phyloP scores from a whole-genome alignment of 2,888 invertebrate species.

The Papilio protenor region DNA sequence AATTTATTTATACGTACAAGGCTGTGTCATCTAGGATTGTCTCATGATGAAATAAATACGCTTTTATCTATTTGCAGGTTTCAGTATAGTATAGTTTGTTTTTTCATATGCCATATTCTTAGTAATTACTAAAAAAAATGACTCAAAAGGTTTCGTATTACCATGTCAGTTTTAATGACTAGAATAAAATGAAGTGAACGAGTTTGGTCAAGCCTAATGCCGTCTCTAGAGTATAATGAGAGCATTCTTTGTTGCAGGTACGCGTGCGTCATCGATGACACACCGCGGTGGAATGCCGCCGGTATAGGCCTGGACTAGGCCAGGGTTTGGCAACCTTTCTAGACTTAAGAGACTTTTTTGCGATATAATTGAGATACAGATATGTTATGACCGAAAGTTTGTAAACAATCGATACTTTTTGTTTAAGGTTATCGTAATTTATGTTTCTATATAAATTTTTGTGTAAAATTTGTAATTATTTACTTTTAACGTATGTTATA shows the following conservation, averaged over 20 bases:
- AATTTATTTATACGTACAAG: constrained; percentile 40
- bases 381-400: not conserved
- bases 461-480: too few relatives aligned
- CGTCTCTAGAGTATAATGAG: constrained; percentile 48
- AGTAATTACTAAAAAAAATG: not conserved
- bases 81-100: not conserved
- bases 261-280: constrained; percentile 70
- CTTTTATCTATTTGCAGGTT: not conserved
- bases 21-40: constrained; percentile 9
- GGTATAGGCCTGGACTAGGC: constrained; percentile 51
- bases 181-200: not conserved
- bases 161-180: not conserved
- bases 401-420: not conserved
- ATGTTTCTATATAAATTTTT: too few relatives aligned
- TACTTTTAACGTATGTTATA: too few relatives aligned
- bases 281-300: constrained; percentile 67
- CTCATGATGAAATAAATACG: not conserved
- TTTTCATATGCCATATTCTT: not conserved
- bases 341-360: not conserved
- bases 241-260: constrained; percentile 78
- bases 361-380: not conserved
- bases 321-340: not conserved
- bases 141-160: not conserved
- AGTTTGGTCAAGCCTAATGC: constrained; percentile 15
- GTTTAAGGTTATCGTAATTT: not conserved